Conservation (phyloP, 64 coral and sea anemone species). For the Orbicella faveolata region DNA sequence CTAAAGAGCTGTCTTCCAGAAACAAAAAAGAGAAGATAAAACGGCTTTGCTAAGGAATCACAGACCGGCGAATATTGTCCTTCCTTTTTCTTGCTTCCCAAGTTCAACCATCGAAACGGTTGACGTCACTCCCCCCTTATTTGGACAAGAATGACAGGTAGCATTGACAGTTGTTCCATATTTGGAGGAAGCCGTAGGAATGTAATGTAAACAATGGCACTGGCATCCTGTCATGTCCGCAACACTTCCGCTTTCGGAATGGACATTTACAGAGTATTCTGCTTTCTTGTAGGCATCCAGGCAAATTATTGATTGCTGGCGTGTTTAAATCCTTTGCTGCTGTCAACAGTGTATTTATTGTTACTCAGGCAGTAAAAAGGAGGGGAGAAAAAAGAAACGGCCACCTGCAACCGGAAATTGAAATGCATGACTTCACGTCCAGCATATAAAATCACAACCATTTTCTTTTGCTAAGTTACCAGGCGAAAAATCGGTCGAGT, state of each 20-base stretch:
- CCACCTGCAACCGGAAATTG: neutral
- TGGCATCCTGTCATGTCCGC: slow-evolving; percentile 51
- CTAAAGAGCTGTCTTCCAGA: neutral
- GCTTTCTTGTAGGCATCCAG: neutral
- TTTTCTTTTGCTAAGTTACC: neutral
- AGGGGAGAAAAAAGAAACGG: neutral
- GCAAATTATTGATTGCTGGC: neutral
- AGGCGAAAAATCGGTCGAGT: too few relatives aligned
- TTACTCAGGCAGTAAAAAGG: neutral
- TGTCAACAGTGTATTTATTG: neutral
- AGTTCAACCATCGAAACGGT: slow-evolving; percentile 49
- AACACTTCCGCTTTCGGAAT: slow-evolving; percentile 11
- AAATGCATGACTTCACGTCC: neutral
- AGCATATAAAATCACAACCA: neutral
- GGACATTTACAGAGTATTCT: neutral
- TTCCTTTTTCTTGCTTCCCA: neutral
- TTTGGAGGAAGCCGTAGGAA: slow-evolving; percentile 21
- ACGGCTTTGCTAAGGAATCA: neutral
- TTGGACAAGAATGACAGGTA: slow-evolving; percentile 66
- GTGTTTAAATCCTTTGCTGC: neutral
- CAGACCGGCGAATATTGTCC: slow-evolving; percentile 17
- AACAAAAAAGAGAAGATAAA: neutral
- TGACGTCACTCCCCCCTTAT: slow-evolving; percentile 88
- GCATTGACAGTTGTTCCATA: slow-evolving; percentile 52
- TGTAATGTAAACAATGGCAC: slow-evolving; percentile 39